A percentile compares a stretch with the other conserved stretches of the same genome.
These are phyloP conservation scores for Volucella bombylans DNA, from an alignment of 2,888 invertebrate species.

Conservation along the genomic window DNA sequence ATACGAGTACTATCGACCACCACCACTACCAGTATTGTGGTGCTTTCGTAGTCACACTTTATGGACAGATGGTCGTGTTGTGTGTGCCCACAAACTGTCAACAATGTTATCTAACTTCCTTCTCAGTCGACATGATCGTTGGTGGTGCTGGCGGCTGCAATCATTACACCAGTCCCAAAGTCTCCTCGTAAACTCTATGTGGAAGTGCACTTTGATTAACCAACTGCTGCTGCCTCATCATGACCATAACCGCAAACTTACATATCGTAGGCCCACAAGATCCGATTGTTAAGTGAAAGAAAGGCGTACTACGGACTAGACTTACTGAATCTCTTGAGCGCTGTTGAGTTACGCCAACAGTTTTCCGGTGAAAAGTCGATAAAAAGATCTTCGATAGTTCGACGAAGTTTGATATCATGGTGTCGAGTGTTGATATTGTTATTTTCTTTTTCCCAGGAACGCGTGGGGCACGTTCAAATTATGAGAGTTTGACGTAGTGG, in stretches of 20 bases:
- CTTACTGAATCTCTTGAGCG: constrained; percentile 11
- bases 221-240: constrained; percentile 2
- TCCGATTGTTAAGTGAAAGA: constrained; percentile 6
- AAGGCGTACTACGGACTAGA: background rate
- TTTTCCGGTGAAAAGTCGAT: constrained; percentile 35
- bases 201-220: constrained; percentile 42
- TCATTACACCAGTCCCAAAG: constrained; percentile 8
- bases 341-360: constrained; percentile 33
- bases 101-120: constrained; percentile 56
- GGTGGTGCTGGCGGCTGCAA: constrained; percentile 17
- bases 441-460: background rate
- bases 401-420: background rate
- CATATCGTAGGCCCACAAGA: background rate
- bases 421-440: background rate
- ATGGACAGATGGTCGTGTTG: constrained; percentile 15
- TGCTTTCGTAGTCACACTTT: constrained; percentile 20
- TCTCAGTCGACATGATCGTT: constrained; percentile 44
- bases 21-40: too few species aligned
- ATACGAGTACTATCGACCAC: background rate
- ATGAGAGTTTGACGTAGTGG: too few species aligned
- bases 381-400: constrained; percentile 14
- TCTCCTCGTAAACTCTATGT: constrained; percentile 16
- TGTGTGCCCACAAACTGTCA: constrained; percentile 54
- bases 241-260: background rate
- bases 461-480: background rate